phyloP scores from a whole-genome alignment of 2,113 vertebrate species.

The Tachysurus vachellii region DNA sequence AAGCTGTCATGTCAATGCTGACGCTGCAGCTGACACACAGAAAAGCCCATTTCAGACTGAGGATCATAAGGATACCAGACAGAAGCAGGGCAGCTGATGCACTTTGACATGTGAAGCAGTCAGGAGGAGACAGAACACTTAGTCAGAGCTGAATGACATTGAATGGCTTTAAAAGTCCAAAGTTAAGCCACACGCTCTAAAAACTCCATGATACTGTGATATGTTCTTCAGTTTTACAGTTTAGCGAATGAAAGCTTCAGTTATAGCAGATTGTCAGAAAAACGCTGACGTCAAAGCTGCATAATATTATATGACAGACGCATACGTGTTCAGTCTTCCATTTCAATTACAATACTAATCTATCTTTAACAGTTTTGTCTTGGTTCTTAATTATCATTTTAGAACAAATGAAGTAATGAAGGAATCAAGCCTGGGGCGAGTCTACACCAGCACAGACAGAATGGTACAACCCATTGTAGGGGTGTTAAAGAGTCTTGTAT shows the following conservation, averaged over 20 bases:
- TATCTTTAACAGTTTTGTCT: not conserved
- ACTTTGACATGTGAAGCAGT: constrained; percentile 36
- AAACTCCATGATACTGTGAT: not conserved
- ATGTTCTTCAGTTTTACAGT: not conserved
- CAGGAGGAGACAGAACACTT: constrained; percentile 29
- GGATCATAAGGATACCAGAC: constrained; percentile 14
- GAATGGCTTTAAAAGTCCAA: not conserved
- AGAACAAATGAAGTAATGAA: not conserved
- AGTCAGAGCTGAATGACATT: not conserved
- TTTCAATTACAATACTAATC: not conserved
- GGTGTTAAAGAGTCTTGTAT: not conserved
- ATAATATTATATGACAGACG: not conserved
- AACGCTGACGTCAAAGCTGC: not conserved
- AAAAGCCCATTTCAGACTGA: constrained; percentile 21
- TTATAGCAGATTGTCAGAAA: not conserved
- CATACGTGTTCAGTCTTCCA: not conserved
- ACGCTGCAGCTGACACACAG: constrained; percentile 34
- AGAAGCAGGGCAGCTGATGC: constrained; percentile 44
- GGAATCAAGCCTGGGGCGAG: not conserved
- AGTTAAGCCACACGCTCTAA: not conserved
- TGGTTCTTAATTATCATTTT: not conserved
- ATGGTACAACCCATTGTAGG: not conserved
- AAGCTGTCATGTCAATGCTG: constrained; percentile 6
- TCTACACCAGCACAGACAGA: not conserved
- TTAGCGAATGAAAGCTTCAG: not conserved